Evolutionary conservation across 2,113 vertebrate genomes (phyloP), one percentile per base, ranked within the genome.

Genomic region (Leuciscus idus): DNA sequence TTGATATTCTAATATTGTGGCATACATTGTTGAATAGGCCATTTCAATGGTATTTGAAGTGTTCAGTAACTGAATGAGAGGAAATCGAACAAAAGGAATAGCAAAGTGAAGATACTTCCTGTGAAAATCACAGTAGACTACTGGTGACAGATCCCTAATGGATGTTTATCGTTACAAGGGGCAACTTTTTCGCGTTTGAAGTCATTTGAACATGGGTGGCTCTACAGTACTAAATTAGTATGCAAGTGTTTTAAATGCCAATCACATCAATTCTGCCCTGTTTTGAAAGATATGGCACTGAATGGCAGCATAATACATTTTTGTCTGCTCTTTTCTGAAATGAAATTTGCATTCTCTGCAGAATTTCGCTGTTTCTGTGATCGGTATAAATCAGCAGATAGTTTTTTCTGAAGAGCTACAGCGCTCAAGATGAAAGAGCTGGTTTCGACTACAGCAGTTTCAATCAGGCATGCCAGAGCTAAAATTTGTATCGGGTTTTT

Each of bases 401-500:
- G 79, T 83, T 52, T 23, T 48, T 28, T 87, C 64, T 87, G 74
- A 73, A 74, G 70, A 75, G 30, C 28, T 48, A 85, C 87, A 90
- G 89, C 88, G 93, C 92, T 94, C 94, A 91, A 90, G 93, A 94
- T 95, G 95, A 96, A 95, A 96, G 95, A 96, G 95, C 95, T 96
- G 94, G 95, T 95, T 95, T 95, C 94, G 92, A 87, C 93, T 88
- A 91, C 95, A 94, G 95, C 93, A 91, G 91, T 94, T 93, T 95
- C 94, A 92, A 93, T 91, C 92, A 93, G 95, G 95, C 95, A 95
- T 96, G 95, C 94, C 94, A 95, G 94, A 95, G 92, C 94, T 95
- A 46, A 93, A 91, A 87, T 90, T 87, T 74, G 26, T 84, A 78
- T 90, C 90, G 9, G 33, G 30, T 80, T 84, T 57, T 62, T 46